Evolutionary conservation across 2,888 invertebrate species (phyloP).

Genomic region (Meiosimyza decipiens): DNA sequence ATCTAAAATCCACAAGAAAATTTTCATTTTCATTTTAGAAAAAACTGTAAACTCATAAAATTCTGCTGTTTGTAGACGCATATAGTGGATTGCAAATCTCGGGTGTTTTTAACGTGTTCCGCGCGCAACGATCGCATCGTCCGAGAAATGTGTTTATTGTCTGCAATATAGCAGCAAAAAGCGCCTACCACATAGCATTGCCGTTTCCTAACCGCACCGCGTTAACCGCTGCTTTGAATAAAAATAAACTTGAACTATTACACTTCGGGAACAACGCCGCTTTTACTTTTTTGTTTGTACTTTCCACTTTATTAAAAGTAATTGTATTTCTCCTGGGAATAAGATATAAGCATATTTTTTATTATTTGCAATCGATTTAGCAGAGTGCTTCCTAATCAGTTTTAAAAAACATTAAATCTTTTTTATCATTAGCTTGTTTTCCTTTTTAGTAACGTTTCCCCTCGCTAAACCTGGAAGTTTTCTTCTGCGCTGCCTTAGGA

Average conservation of each 20-base stretch:
- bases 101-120: slow-evolving; percentile 14
- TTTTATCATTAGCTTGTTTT: too few relatives aligned
- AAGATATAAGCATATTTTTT: too few relatives aligned
- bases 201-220: not conserved
- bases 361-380: too few relatives aligned
- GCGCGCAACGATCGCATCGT: slow-evolving; percentile 11
- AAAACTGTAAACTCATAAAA: slow-evolving; percentile 57
- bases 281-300: not conserved
- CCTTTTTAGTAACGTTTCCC: too few relatives aligned
- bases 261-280: slow-evolving; percentile 17
- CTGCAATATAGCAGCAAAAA: slow-evolving; percentile 6
- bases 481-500: too few relatives aligned
- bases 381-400: too few relatives aligned
- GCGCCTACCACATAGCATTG: not conserved
- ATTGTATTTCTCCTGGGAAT: too few relatives aligned
- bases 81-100: slow-evolving; percentile 45
- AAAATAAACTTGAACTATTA: slow-evolving; percentile 31
- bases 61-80: slow-evolving; percentile 28
- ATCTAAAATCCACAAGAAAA: slow-evolving; percentile 24
- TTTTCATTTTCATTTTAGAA: slow-evolving; percentile 43
- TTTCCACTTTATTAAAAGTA: too few relatives aligned
- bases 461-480: too few relatives aligned
- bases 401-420: too few relatives aligned
- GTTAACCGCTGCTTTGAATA: slow-evolving; percentile 6
- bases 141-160: slow-evolving; percentile 31